Conservation (phyloP, 2,888 invertebrate genomes). For the Hypsopygia costalis region DNA sequence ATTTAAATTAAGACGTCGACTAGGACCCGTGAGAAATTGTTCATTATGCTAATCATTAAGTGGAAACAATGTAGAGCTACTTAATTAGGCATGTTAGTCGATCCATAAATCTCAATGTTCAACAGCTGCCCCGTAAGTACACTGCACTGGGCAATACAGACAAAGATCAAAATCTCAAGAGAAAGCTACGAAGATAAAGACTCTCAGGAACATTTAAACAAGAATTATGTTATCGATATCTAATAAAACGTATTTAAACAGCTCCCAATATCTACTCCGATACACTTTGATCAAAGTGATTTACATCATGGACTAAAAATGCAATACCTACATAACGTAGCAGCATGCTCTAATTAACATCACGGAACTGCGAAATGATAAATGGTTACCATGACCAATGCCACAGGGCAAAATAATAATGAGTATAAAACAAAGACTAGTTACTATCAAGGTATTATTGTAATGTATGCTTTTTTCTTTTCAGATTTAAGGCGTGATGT, state of each 20-base stretch:
- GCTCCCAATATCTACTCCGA: slow-evolving; percentile 25
- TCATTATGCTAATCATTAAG: slow-evolving; percentile 43
- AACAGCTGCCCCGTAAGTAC: slow-evolving; percentile 35
- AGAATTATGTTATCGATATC: background rate
- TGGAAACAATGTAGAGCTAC: slow-evolving; percentile 57
- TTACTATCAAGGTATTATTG: slow-evolving; percentile 1
- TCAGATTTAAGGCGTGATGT: slow-evolving; percentile 69
- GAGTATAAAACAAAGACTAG: slow-evolving; percentile 4
- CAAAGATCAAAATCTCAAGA: slow-evolving; percentile 4
- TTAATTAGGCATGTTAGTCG: slow-evolving; percentile 71
- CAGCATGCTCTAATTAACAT: slow-evolving; percentile 14
- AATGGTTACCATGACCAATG: slow-evolving; percentile 4
- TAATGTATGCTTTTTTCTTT: slow-evolving; percentile 31
- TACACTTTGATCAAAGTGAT: slow-evolving; percentile 50
- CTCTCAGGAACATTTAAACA: no score
- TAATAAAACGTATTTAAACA: background rate
- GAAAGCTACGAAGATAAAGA: background rate
- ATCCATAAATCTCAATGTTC: slow-evolving; percentile 69
- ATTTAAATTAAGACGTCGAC: background rate
- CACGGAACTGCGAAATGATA: slow-evolving; percentile 8
- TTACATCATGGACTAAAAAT: slow-evolving; percentile 40
- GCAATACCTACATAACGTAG: slow-evolving; percentile 20
- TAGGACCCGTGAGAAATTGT: slow-evolving; percentile 40
- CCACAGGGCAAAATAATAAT: slow-evolving; percentile 6
- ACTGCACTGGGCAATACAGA: slow-evolving; percentile 14